These are phyloP conservation scores for Lepetodrilus schrolli DNA, from an alignment of 2,888 invertebrate genomes.

Conservation along the genomic window DNA sequence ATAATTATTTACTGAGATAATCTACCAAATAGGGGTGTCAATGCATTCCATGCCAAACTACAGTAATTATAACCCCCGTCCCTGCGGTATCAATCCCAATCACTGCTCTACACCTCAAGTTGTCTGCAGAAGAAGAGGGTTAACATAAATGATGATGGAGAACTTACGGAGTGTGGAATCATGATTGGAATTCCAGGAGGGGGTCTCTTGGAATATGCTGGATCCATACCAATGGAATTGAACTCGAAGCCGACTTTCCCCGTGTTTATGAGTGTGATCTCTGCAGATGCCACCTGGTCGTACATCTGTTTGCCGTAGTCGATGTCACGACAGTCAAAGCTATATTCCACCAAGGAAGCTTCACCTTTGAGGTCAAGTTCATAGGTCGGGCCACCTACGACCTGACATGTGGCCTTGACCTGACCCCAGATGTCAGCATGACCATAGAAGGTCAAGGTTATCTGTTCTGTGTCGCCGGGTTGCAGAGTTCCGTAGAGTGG, in stretches of 20 bases:
- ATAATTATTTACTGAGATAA: no score
- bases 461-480: constrained; percentile 74
- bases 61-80: not conserved
- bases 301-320: constrained; percentile 75
- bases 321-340: constrained; percentile 71
- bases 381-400: constrained; percentile 75
- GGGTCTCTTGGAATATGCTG: constrained; percentile 61
- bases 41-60: no score
- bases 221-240: constrained; percentile 70
- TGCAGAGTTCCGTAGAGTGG: constrained; percentile 74
- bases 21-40: no score
- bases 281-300: constrained; percentile 69
- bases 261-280: constrained; percentile 71
- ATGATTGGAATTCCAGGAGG: constrained; percentile 70
- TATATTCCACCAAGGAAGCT: constrained; percentile 73
- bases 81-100: not conserved
- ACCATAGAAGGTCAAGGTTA: constrained; percentile 76
- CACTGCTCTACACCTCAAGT: not conserved
- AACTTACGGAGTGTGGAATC: constrained; percentile 72
- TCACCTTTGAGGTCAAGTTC: constrained; percentile 72
- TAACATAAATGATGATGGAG: no score
- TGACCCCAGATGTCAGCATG: constrained; percentile 74
- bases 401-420: constrained; percentile 74
- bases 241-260: constrained; percentile 75
- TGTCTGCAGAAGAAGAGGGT: no score